Base-by-base conservation (phyloP, 1,140 invertebrate species). In the Heliconius hewitsoni region DNA sequence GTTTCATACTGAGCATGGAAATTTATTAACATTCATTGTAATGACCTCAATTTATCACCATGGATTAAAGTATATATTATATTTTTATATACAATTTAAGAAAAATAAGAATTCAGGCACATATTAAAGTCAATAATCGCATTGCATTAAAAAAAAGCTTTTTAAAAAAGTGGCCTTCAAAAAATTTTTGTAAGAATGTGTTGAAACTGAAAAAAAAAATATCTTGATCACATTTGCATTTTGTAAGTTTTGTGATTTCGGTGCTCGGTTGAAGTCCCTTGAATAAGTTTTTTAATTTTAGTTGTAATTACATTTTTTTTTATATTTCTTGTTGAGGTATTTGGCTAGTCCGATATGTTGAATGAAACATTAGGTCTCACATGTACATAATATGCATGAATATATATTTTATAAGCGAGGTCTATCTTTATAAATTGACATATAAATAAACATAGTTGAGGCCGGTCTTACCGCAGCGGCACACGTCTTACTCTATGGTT, bases 331-430 rank as follows among this genome's bases (percentile, higher is more conserved):
- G 66, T 81, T 30, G 19, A 79, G 85, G 88, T 86, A 84, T 84
- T 90, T 89, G 92, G 79, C 81, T 92, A 93, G 89, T 92, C 89
- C 90, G 90, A 89, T 78, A 37, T 30, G 4, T 66, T 66, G 57
- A 19, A n/a, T 66, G 57, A 19, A n/a, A 57, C 9, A 57, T 23
- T 23, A 30, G 23, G 60, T 66, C 60, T 66, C 23, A 30, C 60
- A 66, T 66, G 55, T 60, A 60, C 55, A 66, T 30, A 66, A 30
- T 66, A 66, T 66, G 11, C 60, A 27, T 66, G n/a, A 66, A 66
- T 30, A 66, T 16, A 66, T 30, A 27, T 27, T 66, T 66, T 66
- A 66, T 66, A 30, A 23, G 60, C 30, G 60, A n/a, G 11, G n/a
- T n/a, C 3, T 66, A 30, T 3, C 60, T 66, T 66, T 16, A 66